Evolutionary conservation across 2,113 vertebrate species (phyloP).

Genomic region (Uria lomvia): DNA sequence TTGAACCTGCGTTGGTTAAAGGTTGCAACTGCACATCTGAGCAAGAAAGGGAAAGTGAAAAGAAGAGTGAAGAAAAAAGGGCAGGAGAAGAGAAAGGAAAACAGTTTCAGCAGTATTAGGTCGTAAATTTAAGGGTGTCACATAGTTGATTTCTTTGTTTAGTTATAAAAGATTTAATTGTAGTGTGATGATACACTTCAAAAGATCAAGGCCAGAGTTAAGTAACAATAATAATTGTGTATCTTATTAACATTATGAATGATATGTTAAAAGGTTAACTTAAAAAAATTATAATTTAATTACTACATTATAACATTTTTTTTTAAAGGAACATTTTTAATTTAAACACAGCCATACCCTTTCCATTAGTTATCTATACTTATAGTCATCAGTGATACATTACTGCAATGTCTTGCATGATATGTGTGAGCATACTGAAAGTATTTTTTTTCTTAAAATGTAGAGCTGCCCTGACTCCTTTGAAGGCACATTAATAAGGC

Average conservation of each 20-base stretch:
- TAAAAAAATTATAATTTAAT: background rate
- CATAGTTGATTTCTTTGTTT: background rate
- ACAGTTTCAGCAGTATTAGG: background rate
- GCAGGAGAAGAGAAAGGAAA: background rate
- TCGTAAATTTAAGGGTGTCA: background rate
- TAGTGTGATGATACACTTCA: background rate
- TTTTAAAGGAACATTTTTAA: background rate
- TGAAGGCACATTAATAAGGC: background rate
- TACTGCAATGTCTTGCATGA: background rate
- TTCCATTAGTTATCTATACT: background rate
- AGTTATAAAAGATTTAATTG: background rate
- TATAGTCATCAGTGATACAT: background rate
- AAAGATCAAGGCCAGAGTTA: background rate
- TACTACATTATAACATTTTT: background rate
- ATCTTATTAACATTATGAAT: background rate
- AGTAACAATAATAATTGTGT: background rate
- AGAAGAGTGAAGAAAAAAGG: background rate
- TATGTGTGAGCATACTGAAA: background rate
- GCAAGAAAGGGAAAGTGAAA: background rate
- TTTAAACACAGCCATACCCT: background rate
- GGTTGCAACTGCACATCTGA: background rate
- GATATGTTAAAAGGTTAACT: background rate
- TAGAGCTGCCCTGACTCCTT: background rate
- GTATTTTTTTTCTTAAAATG: background rate
- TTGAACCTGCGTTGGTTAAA: background rate